Conservation (phyloP, 2,888 invertebrate species). For the Mamestra brassicae region DNA sequence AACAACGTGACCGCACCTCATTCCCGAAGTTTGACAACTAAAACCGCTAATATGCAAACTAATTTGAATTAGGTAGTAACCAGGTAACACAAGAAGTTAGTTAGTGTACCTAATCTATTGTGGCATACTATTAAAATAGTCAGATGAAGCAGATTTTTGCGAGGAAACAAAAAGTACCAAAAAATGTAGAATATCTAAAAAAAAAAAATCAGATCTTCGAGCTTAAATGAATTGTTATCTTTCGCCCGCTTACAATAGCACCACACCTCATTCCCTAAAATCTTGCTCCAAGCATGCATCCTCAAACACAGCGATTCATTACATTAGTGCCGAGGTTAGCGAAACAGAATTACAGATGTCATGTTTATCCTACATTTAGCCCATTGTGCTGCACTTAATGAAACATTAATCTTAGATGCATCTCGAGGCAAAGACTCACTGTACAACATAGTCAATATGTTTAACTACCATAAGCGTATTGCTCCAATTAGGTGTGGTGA, state of each 20-base stretch:
- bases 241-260: neutral
- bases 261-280: neutral
- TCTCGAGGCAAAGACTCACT: too few species aligned
- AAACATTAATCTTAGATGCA: neutral
- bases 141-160: too few species aligned
- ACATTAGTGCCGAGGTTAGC: neutral
- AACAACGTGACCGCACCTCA: neutral
- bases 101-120: too few species aligned
- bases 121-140: too few species aligned
- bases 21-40: neutral
- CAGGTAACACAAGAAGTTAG: too few species aligned
- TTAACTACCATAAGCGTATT: too few species aligned
- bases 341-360: conserved; percentile 9
- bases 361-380: neutral
- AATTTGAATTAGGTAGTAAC: neutral
- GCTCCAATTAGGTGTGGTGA: too few species aligned
- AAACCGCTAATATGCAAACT: conserved; percentile 6
- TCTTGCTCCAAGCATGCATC: conserved; percentile 2
- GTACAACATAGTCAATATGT: too few species aligned
- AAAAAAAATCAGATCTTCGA: too few species aligned
- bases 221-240: too few species aligned
- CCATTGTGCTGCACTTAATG: neutral
- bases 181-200: too few species aligned
- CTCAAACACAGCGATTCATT: conserved; percentile 2
- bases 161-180: too few species aligned